Evolutionary conservation across 23 tunicate species (phyloP).

Genomic region (Botrylloides violaceus): DNA sequence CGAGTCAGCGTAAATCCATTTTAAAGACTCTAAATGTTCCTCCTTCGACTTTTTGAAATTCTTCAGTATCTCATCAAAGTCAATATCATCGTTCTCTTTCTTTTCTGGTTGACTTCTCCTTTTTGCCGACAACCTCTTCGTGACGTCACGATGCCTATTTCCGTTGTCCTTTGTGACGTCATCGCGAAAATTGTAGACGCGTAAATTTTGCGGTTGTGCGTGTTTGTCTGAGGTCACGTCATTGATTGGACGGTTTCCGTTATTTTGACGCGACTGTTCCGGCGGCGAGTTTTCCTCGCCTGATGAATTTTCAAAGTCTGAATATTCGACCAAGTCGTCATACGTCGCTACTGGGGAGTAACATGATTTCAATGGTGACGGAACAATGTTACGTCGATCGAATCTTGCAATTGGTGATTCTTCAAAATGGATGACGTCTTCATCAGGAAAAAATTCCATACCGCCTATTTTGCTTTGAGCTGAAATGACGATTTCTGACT

Average conservation of each 20-base stretch:
- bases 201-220: too few species aligned
- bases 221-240: background rate
- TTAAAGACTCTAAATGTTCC: background rate
- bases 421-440: background rate
- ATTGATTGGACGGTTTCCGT: background rate
- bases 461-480: too few species aligned
- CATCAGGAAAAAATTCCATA: slow-evolving; percentile 14
- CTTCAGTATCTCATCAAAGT: slow-evolving; percentile 4
- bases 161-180: background rate
- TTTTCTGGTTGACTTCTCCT: background rate
- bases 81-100: background rate
- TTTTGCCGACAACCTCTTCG: background rate
- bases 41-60: background rate
- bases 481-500: too few species aligned
- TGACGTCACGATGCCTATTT: background rate
- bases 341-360: slow-evolving; percentile 9
- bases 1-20: slow-evolving; percentile 13
- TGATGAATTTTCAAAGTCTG: slow-evolving; percentile 13
- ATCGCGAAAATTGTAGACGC: background rate
- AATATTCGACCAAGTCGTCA: slow-evolving; percentile 19
- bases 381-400: background rate
- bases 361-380: slow-evolving; percentile 18
- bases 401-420: background rate
- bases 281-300: slow-evolving; percentile 4
- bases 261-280: background rate